Evolutionary conservation across 1,140 invertebrate species (phyloP).

Genomic region (Eriocheir sinensis): DNA sequence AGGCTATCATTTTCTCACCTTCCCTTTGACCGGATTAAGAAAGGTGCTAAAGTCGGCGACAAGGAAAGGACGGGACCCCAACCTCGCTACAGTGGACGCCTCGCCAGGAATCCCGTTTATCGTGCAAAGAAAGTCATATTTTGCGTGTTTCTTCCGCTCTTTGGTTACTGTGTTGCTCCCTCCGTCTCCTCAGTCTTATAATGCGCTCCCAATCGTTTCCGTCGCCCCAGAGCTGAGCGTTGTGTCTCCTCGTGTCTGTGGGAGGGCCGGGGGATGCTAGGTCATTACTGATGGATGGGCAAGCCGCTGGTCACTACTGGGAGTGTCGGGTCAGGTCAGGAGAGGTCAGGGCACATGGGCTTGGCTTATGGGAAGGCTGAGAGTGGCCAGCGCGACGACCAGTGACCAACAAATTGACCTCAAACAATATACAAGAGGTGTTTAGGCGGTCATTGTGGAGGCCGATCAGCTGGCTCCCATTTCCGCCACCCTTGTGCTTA

Average conservation of each 20-base stretch:
- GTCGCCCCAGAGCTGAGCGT: background rate
- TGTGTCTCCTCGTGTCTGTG: background rate
- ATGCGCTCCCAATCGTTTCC: too few species aligned
- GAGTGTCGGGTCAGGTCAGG: conserved; percentile 70
- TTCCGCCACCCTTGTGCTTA: background rate
- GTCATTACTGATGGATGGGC: conserved; percentile 40
- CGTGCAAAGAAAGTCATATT: background rate
- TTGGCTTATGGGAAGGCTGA: conserved; percentile 17
- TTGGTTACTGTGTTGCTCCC: background rate
- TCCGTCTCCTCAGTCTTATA: too few species aligned
- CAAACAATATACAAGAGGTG: background rate
- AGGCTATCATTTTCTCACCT: conserved; percentile 67
- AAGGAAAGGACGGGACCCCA: background rate
- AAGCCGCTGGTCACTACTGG: conserved; percentile 56
- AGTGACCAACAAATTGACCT: background rate
- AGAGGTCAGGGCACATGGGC: conserved; percentile 32
- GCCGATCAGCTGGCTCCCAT: background rate
- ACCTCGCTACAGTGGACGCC: background rate
- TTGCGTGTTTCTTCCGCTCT: background rate
- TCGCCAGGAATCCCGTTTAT: background rate
- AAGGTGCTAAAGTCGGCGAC: conserved; percentile 38
- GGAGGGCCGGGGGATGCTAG: background rate
- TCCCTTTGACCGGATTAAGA: conserved; percentile 44
- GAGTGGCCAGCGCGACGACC: background rate
- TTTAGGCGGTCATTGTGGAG: conserved; percentile 1